Percentiles rank a stretch among this genome's conserved stretches.
Conservation (phyloP, 2,888 invertebrate species). For the Agonopterix heracliana region DNA sequence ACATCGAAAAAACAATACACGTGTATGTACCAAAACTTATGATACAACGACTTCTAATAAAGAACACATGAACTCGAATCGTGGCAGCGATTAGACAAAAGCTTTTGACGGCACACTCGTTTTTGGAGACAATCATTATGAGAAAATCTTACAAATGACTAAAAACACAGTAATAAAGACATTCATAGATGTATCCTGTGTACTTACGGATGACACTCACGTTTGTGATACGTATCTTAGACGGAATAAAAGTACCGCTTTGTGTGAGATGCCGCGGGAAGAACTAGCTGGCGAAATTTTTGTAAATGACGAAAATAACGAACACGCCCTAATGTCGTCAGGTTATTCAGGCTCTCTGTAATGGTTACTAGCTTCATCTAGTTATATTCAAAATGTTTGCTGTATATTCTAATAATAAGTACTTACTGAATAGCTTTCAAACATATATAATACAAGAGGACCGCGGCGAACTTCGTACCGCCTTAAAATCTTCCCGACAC, state of each 20-base stretch:
- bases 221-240: slow-evolving; percentile 71
- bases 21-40: neutral
- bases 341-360: too few species aligned
- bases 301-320: slow-evolving; percentile 18
- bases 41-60: slow-evolving; percentile 8
- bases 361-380: too few species aligned
- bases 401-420: too few species aligned
- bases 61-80: slow-evolving; percentile 43
- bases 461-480: too few species aligned
- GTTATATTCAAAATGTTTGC: too few species aligned
- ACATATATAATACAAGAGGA: too few species aligned
- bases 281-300: slow-evolving; percentile 48
- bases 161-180: slow-evolving; percentile 73
- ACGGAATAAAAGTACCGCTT: slow-evolving; percentile 72
- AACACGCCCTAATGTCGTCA: neutral
- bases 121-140: slow-evolving; percentile 75
- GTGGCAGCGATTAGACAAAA: slow-evolving; percentile 71
- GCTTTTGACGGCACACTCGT: slow-evolving; percentile 69
- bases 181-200: slow-evolving; percentile 72
- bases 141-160: slow-evolving; percentile 76
- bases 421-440: too few species aligned
- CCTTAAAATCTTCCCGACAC: too few species aligned
- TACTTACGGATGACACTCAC: slow-evolving; percentile 72
- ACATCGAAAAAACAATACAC: too few species aligned
- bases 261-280: slow-evolving; percentile 59